phyloP scores from a whole-genome alignment of 2,888 invertebrate species.

The Drosophila leonis region DNA sequence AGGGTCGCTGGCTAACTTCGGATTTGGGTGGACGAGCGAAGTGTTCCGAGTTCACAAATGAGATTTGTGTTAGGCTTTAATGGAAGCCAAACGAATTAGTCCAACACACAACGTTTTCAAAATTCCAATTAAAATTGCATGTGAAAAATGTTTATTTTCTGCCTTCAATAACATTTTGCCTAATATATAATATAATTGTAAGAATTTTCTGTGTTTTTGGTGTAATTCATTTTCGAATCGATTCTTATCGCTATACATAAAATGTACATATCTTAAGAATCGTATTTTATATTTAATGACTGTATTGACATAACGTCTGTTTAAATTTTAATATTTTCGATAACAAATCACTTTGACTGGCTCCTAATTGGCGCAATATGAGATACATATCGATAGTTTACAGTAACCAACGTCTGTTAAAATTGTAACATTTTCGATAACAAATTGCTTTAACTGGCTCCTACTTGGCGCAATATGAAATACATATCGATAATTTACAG shows the following conservation, averaged over 20 bases:
- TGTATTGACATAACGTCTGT: background rate
- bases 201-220: too few relatives aligned
- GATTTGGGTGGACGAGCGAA: constrained; percentile 98
- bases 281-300: background rate
- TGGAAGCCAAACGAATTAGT: too few relatives aligned
- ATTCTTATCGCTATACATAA: background rate
- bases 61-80: constrained; percentile 89
- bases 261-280: background rate
- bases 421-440: background rate
- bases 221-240: too few relatives aligned
- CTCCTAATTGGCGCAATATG: background rate
- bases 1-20: constrained; percentile 94
- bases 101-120: background rate
- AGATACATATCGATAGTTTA: background rate
- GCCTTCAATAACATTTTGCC: background rate
- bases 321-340: background rate
- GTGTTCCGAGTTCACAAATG: constrained; percentile 98
- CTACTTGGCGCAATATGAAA: background rate
- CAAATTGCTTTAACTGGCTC: background rate
- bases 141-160: background rate
- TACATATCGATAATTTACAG: background rate
- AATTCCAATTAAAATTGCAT: background rate
- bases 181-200: background rate
- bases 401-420: background rate
- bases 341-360: background rate